Conservation (phyloP, 1,140 invertebrate species). For the Drosophila erecta region DNA sequence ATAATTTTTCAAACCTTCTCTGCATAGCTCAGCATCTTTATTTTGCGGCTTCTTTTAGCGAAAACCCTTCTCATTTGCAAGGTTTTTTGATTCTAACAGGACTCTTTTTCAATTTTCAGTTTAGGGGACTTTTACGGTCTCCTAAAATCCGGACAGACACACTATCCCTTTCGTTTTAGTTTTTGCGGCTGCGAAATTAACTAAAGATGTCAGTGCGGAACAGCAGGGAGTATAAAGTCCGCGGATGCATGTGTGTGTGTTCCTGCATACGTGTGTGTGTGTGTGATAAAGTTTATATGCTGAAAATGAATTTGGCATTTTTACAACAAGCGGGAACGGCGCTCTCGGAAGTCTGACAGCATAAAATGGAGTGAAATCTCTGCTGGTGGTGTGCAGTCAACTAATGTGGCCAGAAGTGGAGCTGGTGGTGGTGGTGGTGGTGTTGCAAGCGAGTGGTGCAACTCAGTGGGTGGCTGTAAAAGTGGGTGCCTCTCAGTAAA, state of each 20-base stretch:
- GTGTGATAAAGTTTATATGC: conserved; percentile 67
- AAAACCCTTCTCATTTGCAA: too few relatives aligned
- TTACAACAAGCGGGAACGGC: conserved; percentile 51
- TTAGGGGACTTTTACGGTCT: conserved; percentile 12
- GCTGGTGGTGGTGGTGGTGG: not conserved
- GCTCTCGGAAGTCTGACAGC: conserved; percentile 80
- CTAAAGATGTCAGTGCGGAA: conserved; percentile 64
- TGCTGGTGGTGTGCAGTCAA: conserved; percentile 75
- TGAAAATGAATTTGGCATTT: conserved; percentile 82
- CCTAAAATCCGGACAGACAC: conserved; percentile 22
- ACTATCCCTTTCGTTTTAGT: conserved; percentile 41
- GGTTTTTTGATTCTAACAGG: too few relatives aligned
- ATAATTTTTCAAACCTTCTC: too few relatives aligned
- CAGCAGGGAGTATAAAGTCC: conserved; percentile 66
- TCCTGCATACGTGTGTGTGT: conserved; percentile 17
- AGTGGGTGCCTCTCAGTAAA: conserved; percentile 55
- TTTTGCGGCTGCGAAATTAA: conserved; percentile 67
- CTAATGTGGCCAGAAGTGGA: conserved; percentile 49
- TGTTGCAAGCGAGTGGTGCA: not conserved
- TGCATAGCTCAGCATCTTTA: not conserved
- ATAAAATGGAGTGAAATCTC: conserved; percentile 83
- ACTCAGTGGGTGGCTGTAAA: conserved; percentile 46
- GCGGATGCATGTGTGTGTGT: conserved; percentile 15
- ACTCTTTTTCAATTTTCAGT: conserved; percentile 15
- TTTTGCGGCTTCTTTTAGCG: not conserved